Conservation (phyloP, 2,888 invertebrate species). For the Pelosia muscerda region DNA sequence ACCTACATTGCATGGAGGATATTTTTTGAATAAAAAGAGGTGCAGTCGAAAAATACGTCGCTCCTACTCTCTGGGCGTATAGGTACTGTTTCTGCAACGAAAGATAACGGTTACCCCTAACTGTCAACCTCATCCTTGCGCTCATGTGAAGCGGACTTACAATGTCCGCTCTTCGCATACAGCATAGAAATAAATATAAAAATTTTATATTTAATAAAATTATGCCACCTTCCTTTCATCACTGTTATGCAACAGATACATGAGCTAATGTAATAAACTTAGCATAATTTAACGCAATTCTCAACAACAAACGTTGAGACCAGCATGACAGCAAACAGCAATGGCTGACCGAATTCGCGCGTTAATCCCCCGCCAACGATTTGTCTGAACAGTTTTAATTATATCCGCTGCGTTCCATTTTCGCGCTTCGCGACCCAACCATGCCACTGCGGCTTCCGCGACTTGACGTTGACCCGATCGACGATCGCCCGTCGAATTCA, state of each 20-base stretch:
- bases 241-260: background rate
- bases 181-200: constrained; percentile 17
- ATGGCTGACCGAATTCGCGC: constrained; percentile 73
- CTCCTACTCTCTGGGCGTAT: too few relatives aligned
- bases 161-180: too few relatives aligned
- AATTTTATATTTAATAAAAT: constrained; percentile 14
- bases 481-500: constrained; percentile 70
- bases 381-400: constrained; percentile 82
- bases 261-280: background rate
- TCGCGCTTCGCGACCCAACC: constrained; percentile 72
- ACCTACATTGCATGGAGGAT: too few relatives aligned
- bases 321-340: constrained; percentile 49
- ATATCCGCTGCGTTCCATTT: constrained; percentile 85
- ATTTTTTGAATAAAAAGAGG: too few relatives aligned
- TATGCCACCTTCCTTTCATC: constrained; percentile 6
- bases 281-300: constrained; percentile 25
- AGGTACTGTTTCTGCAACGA: too few relatives aligned
- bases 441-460: constrained; percentile 75
- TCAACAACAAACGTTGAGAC: constrained; percentile 42
- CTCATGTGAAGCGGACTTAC: background rate
- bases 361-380: constrained; percentile 77
- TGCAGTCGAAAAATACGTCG: too few relatives aligned
- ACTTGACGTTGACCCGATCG: constrained; percentile 64
- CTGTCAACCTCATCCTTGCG: too few relatives aligned
- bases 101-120: too few relatives aligned